Percentiles rank a stretch among this genome's conserved stretches.
phyloP scores from a whole-genome alignment of 1,140 invertebrate species.

The Harpegnathos saltator region DNA sequence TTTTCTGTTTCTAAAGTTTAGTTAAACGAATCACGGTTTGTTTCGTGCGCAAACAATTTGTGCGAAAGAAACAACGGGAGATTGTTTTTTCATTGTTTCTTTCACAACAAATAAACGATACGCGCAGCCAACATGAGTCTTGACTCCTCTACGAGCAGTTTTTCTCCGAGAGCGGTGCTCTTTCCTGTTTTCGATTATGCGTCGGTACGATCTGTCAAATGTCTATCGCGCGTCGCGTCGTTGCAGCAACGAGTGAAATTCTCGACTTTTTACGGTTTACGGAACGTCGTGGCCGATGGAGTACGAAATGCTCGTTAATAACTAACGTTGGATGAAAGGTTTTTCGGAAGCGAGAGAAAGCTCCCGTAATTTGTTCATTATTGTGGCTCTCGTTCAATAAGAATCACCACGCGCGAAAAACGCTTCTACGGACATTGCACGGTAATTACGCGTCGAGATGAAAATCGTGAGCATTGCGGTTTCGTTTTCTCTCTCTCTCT shows the following conservation, averaged over 20 bases:
- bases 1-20: too few species aligned
- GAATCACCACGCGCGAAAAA: not conserved
- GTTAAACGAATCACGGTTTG: too few species aligned
- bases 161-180: slow-evolving; percentile 35
- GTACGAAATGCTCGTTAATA: not conserved
- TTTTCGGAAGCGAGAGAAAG: slow-evolving; percentile 5
- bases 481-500: not conserved
- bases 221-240: slow-evolving; percentile 23
- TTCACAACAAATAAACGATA: too few species aligned
- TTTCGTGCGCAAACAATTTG: too few species aligned
- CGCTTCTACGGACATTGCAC: not conserved
- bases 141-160: not conserved
- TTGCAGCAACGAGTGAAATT: not conserved
- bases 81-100: not conserved
- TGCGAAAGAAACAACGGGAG: too few species aligned
- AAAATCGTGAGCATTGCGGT: not conserved
- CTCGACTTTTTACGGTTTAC: slow-evolving; percentile 20
- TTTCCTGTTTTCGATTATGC: not conserved
- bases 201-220: not conserved
- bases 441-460: not conserved
- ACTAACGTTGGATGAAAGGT: not conserved
- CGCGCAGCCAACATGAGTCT: not conserved
- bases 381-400: not conserved
- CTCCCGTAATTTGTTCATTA: not conserved
- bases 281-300: slow-evolving; percentile 17